A percentile compares a stretch with the other conserved stretches of the same genome.
Conservation (phyloP, 2,113 vertebrate species). For the Peromyscus polionotus region DNA sequence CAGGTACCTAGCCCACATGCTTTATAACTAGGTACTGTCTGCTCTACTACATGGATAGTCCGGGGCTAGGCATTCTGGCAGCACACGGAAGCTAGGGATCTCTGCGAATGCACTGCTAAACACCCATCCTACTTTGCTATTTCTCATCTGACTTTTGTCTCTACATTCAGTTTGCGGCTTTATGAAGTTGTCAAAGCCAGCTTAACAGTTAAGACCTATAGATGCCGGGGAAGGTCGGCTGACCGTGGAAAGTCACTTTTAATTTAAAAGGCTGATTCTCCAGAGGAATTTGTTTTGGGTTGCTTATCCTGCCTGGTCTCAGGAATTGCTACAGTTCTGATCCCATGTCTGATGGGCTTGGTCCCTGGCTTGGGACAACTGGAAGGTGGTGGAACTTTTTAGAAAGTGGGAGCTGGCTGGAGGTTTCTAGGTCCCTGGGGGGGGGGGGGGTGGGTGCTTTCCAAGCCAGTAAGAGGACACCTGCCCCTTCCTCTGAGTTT, state of each 20-base stretch:
- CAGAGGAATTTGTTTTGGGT: background rate
- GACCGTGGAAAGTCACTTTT: constrained; percentile 10
- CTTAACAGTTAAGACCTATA: constrained; percentile 45
- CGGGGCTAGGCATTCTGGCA: background rate
- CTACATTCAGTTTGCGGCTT: constrained; percentile 44
- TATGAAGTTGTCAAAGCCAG: constrained; percentile 35
- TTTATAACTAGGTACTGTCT: background rate
- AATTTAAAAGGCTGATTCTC: constrained; percentile 15
- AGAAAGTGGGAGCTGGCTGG: background rate
- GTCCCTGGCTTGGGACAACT: background rate
- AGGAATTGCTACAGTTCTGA: background rate
- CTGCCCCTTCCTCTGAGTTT: background rate
- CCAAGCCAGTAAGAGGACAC: background rate
- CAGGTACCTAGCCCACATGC: background rate
- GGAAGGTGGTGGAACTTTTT: background rate
- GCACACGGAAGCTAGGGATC: background rate
- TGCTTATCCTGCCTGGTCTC: background rate
- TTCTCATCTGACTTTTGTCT: constrained; percentile 22
- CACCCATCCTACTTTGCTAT: background rate
- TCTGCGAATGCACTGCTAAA: constrained; percentile 21
- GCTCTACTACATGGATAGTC: background rate
- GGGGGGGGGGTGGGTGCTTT: no score
- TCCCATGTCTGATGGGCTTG: background rate
- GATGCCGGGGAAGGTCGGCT: background rate
- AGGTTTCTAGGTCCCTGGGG: background rate